These are phyloP conservation scores for Embidobia sp. DNA, from an alignment of 2,888 invertebrate species.

Conservation along the genomic window DNA sequence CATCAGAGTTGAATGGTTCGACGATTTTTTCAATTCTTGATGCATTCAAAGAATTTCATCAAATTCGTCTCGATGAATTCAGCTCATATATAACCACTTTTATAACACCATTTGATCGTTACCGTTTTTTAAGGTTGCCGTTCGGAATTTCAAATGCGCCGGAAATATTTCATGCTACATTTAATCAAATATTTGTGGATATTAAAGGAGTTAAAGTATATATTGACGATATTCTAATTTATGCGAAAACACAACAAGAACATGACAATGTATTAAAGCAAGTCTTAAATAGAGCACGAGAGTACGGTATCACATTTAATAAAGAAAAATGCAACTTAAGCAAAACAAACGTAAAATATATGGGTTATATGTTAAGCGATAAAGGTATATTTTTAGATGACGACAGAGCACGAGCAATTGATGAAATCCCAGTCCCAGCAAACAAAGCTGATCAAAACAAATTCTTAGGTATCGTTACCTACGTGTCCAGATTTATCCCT, in stretches of 20 bases:
- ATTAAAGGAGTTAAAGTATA: conserved; percentile 67
- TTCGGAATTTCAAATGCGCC: conserved; percentile 70
- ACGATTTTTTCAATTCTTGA: conserved; percentile 62
- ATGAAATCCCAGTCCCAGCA: conserved; percentile 31
- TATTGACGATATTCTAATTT: conserved; percentile 72
- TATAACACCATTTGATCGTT: conserved; percentile 70
- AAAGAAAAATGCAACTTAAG: conserved; percentile 66
- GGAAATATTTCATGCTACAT: conserved; percentile 69
- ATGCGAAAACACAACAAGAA: conserved; percentile 1
- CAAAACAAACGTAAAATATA: conserved; percentile 64
- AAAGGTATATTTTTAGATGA: conserved; percentile 63
- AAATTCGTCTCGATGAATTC: conserved; percentile 56
- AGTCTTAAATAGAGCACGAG: conserved; percentile 58
- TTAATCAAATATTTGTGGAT: conserved; percentile 66
- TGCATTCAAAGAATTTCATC: conserved; percentile 66
- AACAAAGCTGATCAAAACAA: conserved; percentile 66
- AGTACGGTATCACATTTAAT: conserved; percentile 52
- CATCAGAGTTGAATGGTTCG: conserved; percentile 51
- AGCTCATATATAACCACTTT: conserved; percentile 65
- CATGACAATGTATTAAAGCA: conserved; percentile 32
- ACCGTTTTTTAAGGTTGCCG: conserved; percentile 69
- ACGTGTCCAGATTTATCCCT: conserved; percentile 70
- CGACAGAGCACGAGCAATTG: conserved; percentile 66
- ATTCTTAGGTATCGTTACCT: conserved; percentile 70
- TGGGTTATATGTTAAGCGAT: conserved; percentile 67